A percentile compares a stretch with the other conserved stretches of the same genome.
Evolutionary conservation across 2,888 invertebrate genomes (phyloP).

Genomic region (Cephus pulcher): DNA sequence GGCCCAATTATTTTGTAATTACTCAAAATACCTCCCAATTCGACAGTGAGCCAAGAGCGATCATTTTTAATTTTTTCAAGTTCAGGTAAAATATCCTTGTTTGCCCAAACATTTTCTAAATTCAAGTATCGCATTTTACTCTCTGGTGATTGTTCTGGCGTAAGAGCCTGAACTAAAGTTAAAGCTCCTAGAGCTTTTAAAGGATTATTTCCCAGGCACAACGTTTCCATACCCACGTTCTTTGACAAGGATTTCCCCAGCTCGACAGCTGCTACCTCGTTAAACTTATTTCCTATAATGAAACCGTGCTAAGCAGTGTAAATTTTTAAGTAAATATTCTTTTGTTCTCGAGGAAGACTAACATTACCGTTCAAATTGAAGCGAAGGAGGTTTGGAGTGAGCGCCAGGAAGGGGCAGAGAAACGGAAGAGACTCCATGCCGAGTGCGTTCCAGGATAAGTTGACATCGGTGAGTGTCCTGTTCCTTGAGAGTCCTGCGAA

Average conservation of each 20-base stretch:
- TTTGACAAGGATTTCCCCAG: constrained; percentile 65
- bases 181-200: constrained; percentile 66
- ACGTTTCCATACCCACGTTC: constrained; percentile 63
- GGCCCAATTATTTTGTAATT: constrained; percentile 68
- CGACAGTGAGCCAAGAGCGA: constrained; percentile 54
- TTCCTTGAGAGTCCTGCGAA: constrained; percentile 59
- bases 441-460: constrained; percentile 69
- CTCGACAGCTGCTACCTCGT: constrained; percentile 48
- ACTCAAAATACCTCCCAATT: constrained; percentile 66
- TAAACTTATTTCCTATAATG: constrained; percentile 58
- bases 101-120: constrained; percentile 68
- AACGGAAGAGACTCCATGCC: constrained; percentile 43
- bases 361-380: constrained; percentile 50
- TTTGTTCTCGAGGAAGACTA: not conserved
- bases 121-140: constrained; percentile 64
- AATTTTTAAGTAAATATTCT: not conserved
- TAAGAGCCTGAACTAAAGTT: constrained; percentile 62
- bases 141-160: constrained; percentile 43
- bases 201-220: constrained; percentile 69
- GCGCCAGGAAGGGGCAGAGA: constrained; percentile 37
- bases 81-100: constrained; percentile 61
- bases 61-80: constrained; percentile 40
- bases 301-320: not conserved
- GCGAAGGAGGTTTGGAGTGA: constrained; percentile 33
- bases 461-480: constrained; percentile 54